Conservation (phyloP, 2,888 invertebrate genomes). For the Lithophane socia region DNA sequence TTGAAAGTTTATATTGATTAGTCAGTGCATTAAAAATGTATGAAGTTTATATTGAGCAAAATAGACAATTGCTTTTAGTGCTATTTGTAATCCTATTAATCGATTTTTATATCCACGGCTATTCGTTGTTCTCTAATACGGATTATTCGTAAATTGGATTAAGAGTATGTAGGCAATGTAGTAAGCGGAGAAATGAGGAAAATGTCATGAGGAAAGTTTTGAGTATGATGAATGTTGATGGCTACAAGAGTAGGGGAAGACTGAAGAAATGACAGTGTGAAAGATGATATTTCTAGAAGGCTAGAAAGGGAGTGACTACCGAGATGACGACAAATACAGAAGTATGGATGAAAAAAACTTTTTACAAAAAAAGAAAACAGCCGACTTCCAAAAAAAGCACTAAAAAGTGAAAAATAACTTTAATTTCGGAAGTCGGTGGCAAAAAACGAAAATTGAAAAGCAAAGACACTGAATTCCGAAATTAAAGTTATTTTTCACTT, state of each 20-base stretch:
- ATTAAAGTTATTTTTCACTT: too few relatives aligned
- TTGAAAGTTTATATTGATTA: not conserved
- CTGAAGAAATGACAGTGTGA: not conserved
- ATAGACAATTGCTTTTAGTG: not conserved
- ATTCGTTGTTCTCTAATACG: not conserved
- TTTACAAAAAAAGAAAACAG: too few relatives aligned
- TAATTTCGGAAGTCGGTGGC: too few relatives aligned
- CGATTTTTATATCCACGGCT: conserved; percentile 2
- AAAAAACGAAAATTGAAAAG: too few relatives aligned
- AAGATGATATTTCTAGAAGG: not conserved
- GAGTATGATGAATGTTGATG: not conserved
- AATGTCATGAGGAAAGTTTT: not conserved
- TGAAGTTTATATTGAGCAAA: conserved; percentile 1
- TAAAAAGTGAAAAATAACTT: too few relatives aligned
- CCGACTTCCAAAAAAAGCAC: too few relatives aligned
- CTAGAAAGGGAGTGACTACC: not conserved
- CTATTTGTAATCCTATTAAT: not conserved
- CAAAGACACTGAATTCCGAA: too few relatives aligned
- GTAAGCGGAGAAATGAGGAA: not conserved
- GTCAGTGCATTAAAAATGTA: not conserved
- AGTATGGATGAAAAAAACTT: not conserved
- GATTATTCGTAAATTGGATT: conserved; percentile 7
- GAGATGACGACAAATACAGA: not conserved
- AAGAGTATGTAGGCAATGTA: not conserved
- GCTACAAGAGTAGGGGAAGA: not conserved